Percentiles rank a stretch among this genome's conserved stretches.
phyloP scores from a whole-genome alignment of 2,888 invertebrate species.

The Azorinus chamasolen region DNA sequence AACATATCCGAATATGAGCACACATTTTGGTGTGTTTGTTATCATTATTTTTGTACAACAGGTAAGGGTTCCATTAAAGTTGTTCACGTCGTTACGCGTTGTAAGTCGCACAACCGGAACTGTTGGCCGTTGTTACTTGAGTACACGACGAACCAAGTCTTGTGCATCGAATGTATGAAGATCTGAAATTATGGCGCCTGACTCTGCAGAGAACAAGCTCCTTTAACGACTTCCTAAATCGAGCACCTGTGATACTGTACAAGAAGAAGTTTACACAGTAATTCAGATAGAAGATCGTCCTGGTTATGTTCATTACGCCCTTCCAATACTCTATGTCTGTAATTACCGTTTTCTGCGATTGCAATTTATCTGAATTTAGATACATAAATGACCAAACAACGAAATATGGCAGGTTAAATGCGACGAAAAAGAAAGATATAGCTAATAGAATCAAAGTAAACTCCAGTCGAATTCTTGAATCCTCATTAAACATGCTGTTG shows the following conservation, averaged over 20 bases:
- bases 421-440: constrained; percentile 82
- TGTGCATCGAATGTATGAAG: constrained; percentile 16
- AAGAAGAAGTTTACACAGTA: constrained; percentile 84
- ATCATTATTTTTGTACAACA: no score
- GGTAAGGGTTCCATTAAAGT: no score
- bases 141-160: constrained; percentile 10
- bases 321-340: constrained; percentile 52
- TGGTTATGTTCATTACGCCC: constrained; percentile 68
- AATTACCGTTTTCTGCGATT: not conserved
- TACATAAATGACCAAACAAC: constrained; percentile 74
- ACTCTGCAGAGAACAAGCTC: constrained; percentile 67
- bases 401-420: constrained; percentile 84
- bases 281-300: constrained; percentile 82
- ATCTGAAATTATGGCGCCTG: not conserved
- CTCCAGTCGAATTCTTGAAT: constrained; percentile 78
- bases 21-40: no score
- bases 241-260: constrained; percentile 82
- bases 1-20: no score
- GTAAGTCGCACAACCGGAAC: constrained; percentile 11
- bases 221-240: constrained; percentile 79
- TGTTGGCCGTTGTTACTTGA: constrained; percentile 9
- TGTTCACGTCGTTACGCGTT: constrained; percentile 2
- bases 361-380: not conserved
- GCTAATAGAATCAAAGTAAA: constrained; percentile 82
- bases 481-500: constrained; percentile 68